Base-by-base conservation (phyloP, 2,888 invertebrate genomes). In the Rhimphoctona megacephalus region DNA sequence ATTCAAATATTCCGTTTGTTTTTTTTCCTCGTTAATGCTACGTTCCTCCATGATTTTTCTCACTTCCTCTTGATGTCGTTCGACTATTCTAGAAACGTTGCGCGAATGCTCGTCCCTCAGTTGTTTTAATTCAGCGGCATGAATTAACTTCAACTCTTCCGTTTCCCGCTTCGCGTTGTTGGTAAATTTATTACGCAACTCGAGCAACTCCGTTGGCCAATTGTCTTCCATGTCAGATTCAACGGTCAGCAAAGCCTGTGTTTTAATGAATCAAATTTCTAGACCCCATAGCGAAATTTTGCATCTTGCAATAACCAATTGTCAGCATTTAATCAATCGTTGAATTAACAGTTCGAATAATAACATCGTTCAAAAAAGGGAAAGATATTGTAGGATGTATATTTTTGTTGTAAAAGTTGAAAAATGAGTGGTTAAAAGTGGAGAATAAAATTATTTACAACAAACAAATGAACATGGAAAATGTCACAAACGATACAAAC, bases 131-230 rank as follows among this genome's bases (percentile, higher is more conserved):
- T 97, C 97, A 67, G 95, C 95, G 85, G 95, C 95, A 93, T 96
- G 96, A 89, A 95, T 94, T 69, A 95, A 94, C 91, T 95, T 95
- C 87, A 96, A 90, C 85, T 96, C 95, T 61, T 95, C 95, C 39
- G 96, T 95, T 93, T 96, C 95, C 85, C 95, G 93, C 92, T 96
- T 96, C 91, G 96, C 96, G 92, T 96, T 96, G 33, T 96, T 96
- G 79, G 97, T 96, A 88, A 97, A 97, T 94, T 96, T 96, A 94
- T 97, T 96, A 22, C 97, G 95, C 57, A 97, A 94, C 88, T 97
- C 96, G 77, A 97, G 95, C 89, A 97, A 95, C 94, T 97, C 97
- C 85, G 96, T 94, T 61, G 97, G 97, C 97, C 97, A 97, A 91
- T 95, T 96, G 81, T 97, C 96, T 93, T 96, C 96, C 92, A 96